phyloP scores from a whole-genome alignment of 2,113 vertebrate species.

The Eurypyga helias region DNA sequence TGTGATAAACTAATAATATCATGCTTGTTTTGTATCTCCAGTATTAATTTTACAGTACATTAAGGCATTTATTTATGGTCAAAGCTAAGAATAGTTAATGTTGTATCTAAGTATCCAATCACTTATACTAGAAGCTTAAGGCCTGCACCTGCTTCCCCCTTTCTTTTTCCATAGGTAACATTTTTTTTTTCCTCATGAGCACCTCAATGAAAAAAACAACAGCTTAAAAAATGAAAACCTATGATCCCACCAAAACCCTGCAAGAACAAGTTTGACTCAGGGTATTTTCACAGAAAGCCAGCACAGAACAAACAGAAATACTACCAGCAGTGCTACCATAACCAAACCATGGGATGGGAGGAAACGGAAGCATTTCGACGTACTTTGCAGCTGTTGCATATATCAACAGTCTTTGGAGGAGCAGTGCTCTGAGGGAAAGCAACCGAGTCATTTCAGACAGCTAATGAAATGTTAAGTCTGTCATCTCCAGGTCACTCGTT shows the following conservation, averaged over 20 bases:
- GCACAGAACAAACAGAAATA: neutral
- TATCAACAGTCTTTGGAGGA: neutral
- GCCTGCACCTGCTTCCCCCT: neutral
- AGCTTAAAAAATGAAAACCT: neutral
- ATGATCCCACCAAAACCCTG: neutral
- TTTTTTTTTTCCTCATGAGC: neutral
- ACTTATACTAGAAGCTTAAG: neutral
- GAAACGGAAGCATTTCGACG: neutral
- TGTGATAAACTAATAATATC: constrained; percentile 32
- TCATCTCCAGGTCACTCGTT: constrained; percentile 13
- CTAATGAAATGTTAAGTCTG: neutral
- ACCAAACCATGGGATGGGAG: neutral
- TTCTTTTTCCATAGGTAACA: neutral
- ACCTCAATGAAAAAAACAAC: neutral
- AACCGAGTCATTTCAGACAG: neutral
- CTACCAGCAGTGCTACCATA: neutral
- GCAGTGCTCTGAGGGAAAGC: neutral
- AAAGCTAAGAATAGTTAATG: neutral
- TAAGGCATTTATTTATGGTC: constrained; percentile 7
- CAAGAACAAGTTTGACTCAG: neutral
- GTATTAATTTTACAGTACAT: constrained; percentile 43
- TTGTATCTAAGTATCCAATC: neutral
- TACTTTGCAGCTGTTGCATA: neutral
- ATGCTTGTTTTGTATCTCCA: constrained; percentile 36
- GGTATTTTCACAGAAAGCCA: neutral